A percentile compares a stretch with the other conserved stretches of the same genome.
Conservation (phyloP, 2,797 vertebrate genomes). For the Rhinoraja longicauda region DNA sequence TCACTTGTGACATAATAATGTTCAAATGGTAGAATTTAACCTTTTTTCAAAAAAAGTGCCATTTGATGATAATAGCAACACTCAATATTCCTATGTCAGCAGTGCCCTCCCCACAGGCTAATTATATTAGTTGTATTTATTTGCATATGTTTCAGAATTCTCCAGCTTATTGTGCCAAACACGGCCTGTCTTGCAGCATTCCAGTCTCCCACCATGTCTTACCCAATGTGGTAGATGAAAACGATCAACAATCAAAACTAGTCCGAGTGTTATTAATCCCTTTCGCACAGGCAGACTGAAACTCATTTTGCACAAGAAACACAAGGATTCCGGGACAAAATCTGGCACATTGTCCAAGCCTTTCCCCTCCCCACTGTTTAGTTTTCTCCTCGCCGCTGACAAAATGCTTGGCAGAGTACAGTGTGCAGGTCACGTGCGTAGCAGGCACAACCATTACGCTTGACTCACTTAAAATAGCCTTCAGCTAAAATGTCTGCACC, state of each 20-base stretch:
- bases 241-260: not conserved
- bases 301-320: not conserved
- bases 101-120: no score
- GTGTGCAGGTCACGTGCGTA: constrained; percentile 8
- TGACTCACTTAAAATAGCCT: constrained; percentile 18
- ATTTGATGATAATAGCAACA: not conserved
- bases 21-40: not conserved
- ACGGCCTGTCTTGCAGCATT: constrained; percentile 3
- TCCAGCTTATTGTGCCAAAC: not conserved
- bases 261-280: not conserved
- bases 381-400: not conserved
- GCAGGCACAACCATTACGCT: not conserved
- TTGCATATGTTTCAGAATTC: constrained; percentile 28
- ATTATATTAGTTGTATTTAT: not conserved
- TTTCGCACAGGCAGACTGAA: not conserved
- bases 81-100: not conserved
- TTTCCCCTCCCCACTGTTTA: not conserved
- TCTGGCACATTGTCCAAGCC: not conserved
- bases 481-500: constrained; percentile 1
- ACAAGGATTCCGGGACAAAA: not conserved
- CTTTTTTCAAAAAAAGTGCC: not conserved
- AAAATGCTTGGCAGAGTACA: constrained; percentile 1
- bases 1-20: not conserved
- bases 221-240: not conserved
- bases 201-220: no score